Evolutionary conservation across 2,888 invertebrate genomes (phyloP).

Genomic region (Phyllotreta cruciferae): DNA sequence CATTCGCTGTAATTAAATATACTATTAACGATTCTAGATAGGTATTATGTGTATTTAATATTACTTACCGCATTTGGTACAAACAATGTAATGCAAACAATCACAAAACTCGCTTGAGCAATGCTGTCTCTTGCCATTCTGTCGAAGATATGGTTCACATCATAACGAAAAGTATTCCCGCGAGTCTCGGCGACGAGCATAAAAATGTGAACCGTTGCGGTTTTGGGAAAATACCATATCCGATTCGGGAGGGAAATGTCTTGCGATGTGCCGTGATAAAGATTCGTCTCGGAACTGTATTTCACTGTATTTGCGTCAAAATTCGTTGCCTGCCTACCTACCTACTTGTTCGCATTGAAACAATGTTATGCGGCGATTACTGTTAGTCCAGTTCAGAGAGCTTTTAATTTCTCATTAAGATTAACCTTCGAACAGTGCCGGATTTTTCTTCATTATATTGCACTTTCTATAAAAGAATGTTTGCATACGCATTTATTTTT

Average conservation of each 20-base stretch:
- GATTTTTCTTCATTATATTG: not conserved
- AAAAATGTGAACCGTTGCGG: slow-evolving; percentile 15
- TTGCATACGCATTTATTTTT: not conserved
- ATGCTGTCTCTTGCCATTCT: slow-evolving; percentile 2
- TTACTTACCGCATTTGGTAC: slow-evolving; percentile 12
- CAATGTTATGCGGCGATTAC: not conserved
- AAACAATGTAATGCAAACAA: not conserved
- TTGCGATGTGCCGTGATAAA: slow-evolving; percentile 5
- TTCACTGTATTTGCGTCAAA: slow-evolving; percentile 9
- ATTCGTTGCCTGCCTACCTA: slow-evolving; percentile 1
- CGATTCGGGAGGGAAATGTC: slow-evolving; percentile 19
- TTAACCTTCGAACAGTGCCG: not conserved
- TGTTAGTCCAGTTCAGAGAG: slow-evolving; percentile 6
- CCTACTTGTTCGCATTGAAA: slow-evolving; percentile 1
- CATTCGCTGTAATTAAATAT: slow-evolving; percentile 6
- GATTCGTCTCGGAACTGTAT: not conserved
- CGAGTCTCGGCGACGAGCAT: not conserved
- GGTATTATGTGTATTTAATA: not conserved
- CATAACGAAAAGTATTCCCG: slow-evolving; percentile 7
- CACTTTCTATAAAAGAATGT: slow-evolving; percentile 1
- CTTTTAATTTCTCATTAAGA: slow-evolving; percentile 9
- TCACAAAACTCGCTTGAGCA: not conserved
- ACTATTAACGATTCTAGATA: not conserved
- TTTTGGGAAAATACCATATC: slow-evolving; percentile 29
- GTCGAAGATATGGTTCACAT: slow-evolving; percentile 20